Conservation (phyloP, 2,113 vertebrate genomes). For the Grammatotria lemairii region DNA sequence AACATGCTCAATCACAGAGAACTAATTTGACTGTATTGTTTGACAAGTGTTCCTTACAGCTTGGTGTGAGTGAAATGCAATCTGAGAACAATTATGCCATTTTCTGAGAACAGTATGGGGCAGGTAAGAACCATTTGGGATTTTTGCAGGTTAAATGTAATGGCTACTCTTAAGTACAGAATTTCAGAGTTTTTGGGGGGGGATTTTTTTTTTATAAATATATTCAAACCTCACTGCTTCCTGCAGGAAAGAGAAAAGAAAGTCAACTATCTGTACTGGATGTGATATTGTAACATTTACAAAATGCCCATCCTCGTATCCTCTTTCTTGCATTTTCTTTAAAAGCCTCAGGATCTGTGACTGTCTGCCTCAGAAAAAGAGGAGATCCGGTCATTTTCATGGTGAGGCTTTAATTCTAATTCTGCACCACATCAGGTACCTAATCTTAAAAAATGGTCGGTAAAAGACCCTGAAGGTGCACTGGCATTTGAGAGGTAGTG, state of each 20-base stretch:
- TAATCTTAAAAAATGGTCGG: slow-evolving; percentile 47
- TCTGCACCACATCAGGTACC: slow-evolving; percentile 55
- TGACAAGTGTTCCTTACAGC: slow-evolving; percentile 72
- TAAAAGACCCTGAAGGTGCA: slow-evolving; percentile 51
- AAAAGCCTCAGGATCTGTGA: background rate
- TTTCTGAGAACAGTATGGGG: slow-evolving; percentile 75
- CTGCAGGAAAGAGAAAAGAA: background rate
- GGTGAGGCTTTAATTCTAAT: slow-evolving; percentile 45
- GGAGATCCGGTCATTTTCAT: slow-evolving; percentile 3
- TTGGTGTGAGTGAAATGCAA: slow-evolving; percentile 70
- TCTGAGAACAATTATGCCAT: slow-evolving; percentile 76
- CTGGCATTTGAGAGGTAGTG: slow-evolving; percentile 44
- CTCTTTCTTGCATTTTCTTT: background rate
- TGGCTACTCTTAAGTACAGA: slow-evolving; percentile 50
- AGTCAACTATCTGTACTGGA: background rate
- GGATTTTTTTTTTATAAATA: slow-evolving; percentile 19
- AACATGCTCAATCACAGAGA: slow-evolving; percentile 74
- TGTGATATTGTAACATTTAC: background rate
- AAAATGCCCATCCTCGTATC: background rate
- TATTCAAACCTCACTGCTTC: background rate
- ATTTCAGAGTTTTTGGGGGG: slow-evolving; percentile 25
- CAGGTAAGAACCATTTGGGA: slow-evolving; percentile 66
- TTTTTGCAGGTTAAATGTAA: slow-evolving; percentile 67
- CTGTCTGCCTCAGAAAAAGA: background rate
- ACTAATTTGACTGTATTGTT: slow-evolving; percentile 78